phyloP scores from a whole-genome alignment of 2,797 vertebrate genomes.

The Sebastes oblongus region DNA sequence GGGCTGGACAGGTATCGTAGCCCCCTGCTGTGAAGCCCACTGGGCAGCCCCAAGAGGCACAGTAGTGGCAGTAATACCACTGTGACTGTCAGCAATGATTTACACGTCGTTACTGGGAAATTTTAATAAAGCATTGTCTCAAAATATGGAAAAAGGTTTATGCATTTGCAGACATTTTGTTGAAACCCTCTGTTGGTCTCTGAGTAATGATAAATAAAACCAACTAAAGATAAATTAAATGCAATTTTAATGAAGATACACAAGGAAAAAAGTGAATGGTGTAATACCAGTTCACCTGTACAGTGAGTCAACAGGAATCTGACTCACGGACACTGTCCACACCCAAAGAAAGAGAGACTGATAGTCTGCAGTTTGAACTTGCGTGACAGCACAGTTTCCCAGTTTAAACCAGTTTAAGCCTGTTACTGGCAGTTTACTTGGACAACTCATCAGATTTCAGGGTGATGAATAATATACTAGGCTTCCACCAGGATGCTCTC shows the following conservation, averaged over 20 bases:
- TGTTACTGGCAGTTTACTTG: background rate
- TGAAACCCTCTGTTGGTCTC: background rate
- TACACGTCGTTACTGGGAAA: background rate
- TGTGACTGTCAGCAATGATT: background rate
- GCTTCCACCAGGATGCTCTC: background rate
- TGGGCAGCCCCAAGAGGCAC: conserved; percentile 20
- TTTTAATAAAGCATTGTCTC: background rate
- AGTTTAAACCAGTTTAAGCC: conserved; percentile 34
- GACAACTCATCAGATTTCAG: background rate
- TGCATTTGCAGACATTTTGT: background rate
- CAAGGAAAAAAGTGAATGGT: background rate
- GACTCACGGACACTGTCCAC: conserved; percentile 33
- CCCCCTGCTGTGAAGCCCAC: conserved; percentile 57
- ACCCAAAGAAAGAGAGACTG: conserved; percentile 3
- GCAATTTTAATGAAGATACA: background rate
- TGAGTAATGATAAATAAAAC: background rate
- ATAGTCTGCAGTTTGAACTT: conserved; percentile 31
- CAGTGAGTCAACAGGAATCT: conserved; percentile 16
- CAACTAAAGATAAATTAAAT: background rate
- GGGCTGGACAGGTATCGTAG: conserved; percentile 45
- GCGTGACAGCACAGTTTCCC: conserved; percentile 3
- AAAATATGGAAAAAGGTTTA: background rate
- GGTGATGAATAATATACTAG: background rate
- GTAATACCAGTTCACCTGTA: background rate
- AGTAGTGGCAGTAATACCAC: background rate